phyloP scores from a whole-genome alignment of 2,113 vertebrate species.

The Pygoscelis adeliae region DNA sequence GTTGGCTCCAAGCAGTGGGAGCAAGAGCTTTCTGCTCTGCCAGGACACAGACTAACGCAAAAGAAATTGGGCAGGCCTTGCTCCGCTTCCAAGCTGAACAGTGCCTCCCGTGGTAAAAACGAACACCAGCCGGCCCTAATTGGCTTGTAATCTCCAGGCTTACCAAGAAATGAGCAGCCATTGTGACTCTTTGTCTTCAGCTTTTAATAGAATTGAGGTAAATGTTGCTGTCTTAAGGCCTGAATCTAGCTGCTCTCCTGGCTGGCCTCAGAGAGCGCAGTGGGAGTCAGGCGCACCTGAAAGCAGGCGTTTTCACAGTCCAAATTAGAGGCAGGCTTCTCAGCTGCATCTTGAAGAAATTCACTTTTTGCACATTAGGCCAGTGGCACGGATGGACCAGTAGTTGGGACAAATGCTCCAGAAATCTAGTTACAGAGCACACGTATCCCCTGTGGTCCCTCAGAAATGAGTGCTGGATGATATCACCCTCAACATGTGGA shows the following conservation, averaged over 20 bases:
- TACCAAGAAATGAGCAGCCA: background rate
- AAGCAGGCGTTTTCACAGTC: background rate
- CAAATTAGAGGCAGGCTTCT: background rate
- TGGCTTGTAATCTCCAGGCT: background rate
- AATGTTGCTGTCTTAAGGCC: background rate
- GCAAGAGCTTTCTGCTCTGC: background rate
- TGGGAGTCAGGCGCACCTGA: background rate
- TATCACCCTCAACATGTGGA: background rate
- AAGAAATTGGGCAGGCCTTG: background rate
- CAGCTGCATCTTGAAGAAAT: background rate
- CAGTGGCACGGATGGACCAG: background rate
- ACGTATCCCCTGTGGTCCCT: background rate
- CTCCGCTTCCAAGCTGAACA: background rate
- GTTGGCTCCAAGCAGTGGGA: background rate
- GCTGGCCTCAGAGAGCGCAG: background rate
- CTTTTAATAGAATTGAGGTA: background rate
- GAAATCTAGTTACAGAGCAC: constrained; percentile 3
- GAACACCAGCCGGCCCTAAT: background rate
- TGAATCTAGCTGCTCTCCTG: background rate
- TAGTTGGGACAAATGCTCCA: background rate
- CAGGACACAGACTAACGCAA: background rate
- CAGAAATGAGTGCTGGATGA: background rate
- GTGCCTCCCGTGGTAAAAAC: background rate
- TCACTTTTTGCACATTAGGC: background rate
- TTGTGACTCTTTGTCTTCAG: background rate